Base-by-base conservation (phyloP, 2,888 invertebrate genomes). In the Automeris io region DNA sequence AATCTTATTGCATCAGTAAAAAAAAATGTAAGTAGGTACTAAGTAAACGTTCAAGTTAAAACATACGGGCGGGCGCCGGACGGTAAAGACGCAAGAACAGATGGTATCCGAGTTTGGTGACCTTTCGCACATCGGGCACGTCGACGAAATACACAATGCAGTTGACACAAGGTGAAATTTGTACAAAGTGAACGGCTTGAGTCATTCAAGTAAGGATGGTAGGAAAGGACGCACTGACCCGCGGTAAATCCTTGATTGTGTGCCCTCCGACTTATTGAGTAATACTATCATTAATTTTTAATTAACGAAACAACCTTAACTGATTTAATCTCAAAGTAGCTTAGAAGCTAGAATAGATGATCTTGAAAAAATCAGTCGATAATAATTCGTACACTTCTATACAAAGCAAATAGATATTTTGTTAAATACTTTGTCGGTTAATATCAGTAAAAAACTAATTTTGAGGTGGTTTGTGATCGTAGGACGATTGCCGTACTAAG, bases 161-260 rank as follows among this genome's bases (percentile, higher is more conserved):
- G 66, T 68, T 67, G 69, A 65, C 62, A 66, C 79, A 79, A 79
- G 80, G 80, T 78, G 71, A 80, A 77, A 75, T 78, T 68, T 57
- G 65, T 59, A 67, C 61, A 47, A 61, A 79, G 79, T 79, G 79
- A 78, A 76, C 55, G 79, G 77, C 68, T 61, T 54, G 51, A 54
- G 59, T 57, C 57, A 54, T 59, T 47, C 54, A 54, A 57, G 65
- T 67, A 74, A 70, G 72, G 72, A 73, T 74, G 68, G 57, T 47
- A 56, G 54, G 51, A 61, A 65, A 68, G 65, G 69, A 70, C 70
- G 61, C 61, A 58, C 44, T 66, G 69, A 65, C 67, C 69, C 50
- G 51, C 51, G 48, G 47, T 46, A 43, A 57, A 65, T 62, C 75
- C 73, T 74, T 71, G 70, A 54, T 52, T 47, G 49, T 57, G 62